Conservation (phyloP, 2,113 vertebrate species). For the Leiothrix lutea region DNA sequence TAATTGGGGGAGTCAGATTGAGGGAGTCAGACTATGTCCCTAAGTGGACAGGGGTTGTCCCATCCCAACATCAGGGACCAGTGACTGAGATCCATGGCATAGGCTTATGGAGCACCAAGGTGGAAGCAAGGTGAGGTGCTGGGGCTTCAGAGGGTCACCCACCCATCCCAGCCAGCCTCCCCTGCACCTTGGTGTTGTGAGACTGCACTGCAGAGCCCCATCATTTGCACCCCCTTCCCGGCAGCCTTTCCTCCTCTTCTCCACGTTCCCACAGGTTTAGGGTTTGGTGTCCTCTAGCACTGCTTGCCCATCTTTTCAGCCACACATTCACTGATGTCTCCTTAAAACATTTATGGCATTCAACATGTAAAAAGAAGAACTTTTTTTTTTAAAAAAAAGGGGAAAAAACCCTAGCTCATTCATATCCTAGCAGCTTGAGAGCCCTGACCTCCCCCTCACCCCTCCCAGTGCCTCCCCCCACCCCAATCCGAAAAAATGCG, state of each 20-base stretch:
- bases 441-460: conserved; percentile 45
- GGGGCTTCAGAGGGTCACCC: not conserved
- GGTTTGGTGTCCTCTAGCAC: not conserved
- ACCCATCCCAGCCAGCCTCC: not conserved
- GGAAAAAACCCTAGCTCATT: not conserved
- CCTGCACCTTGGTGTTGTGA: not conserved
- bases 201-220: not conserved
- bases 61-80: rapidly evolving
- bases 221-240: not conserved
- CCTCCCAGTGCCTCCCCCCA: not conserved
- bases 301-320: not conserved
- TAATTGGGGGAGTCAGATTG: not conserved
- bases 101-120: not conserved
- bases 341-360: not conserved
- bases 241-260: not conserved
- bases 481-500: not conserved
- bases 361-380: not conserved
- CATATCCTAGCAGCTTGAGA: conserved; percentile 48
- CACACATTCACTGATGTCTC: not conserved
- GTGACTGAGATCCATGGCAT: rapidly evolving
- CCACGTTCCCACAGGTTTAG: not conserved
- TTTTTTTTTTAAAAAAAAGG: too few relatives aligned
- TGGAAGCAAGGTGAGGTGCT: not conserved
- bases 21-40: not conserved
- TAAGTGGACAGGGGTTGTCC: rapidly evolving